Evolutionary conservation across 35 echinoderm and acorn worm species (phyloP), one percentile per base, ranked within the genome.

Genomic region (Apostichopus californicus): DNA sequence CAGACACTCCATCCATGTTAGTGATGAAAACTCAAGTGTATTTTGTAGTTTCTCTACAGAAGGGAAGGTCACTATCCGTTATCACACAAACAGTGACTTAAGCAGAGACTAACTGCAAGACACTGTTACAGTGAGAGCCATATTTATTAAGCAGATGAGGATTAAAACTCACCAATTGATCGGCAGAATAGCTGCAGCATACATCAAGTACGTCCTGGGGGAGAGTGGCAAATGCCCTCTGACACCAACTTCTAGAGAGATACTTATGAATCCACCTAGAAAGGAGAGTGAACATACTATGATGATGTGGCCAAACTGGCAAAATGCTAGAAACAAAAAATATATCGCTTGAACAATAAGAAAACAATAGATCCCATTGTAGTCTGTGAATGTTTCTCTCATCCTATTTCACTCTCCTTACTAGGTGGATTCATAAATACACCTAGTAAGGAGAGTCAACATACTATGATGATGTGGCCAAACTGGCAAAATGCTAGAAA

Each of bases 191-290:
- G 5, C 18, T 5, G 64, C 63, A 89, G 52, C 86, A 89, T 4
- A 89, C 25, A 0, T 89, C 20, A n/a, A 89, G 18, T 65, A 89
- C 63, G 6, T 89, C 86, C 18, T 72, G 14, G n/a, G 86, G 86
- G 26, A 89, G 64, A 54, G 86, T 72, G 1, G 86, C 63, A 55
- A 89, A 89, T 54, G 57, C 52, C 57, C 52, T 89, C 63, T 89
- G 86, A 89, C 24, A 65, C 86, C 86, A 89, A 10, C 23, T 46
- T 21, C 86, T 17, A 25, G 86, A 58, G 28, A 89, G 57, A 73
- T 89, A 89, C 21, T 63, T 89, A 57, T 89, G 86, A 73, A 89
- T 21, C 86, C 86, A 89, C 14, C 86, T 89, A 46, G 66, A 20
- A 66, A 82, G 21, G 20, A 46, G 55, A 78, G 34, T 9, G 8